Evolutionary conservation across 2,888 invertebrate species (phyloP), one percentile per base, ranked within the genome.

Genomic region (Oeneis ivallda): DNA sequence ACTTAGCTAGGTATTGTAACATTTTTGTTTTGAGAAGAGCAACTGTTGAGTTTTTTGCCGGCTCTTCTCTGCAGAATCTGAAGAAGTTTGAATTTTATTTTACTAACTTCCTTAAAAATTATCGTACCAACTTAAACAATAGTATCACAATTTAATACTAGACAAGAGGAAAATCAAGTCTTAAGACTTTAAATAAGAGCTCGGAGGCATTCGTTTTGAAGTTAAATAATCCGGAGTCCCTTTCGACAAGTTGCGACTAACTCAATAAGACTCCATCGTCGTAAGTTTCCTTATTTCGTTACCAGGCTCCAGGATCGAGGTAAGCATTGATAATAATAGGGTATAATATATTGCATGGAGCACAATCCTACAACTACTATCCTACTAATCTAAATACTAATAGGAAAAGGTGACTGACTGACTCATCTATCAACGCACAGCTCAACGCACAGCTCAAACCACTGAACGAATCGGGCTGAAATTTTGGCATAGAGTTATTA

Each of bases 161-260:
- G 66, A 62, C 63, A 57, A 66, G 52, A 63, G 52, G 11, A 63
- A 58, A 63, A 66, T 63, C 63, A 63, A 63, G 45, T 41, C 62
- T 52, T n/a, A 49, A 54, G 62, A 59, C 58, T 66, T 59, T 63
- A 58, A 59, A 59, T 49, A 58, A 54, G 63, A 41, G 59, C 63
- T 63, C 53, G 59, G 57, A 66, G 71, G 67, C 68, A 64, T 71
- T 69, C 61, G 66, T 70, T 71, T 75, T 70, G 68, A 75, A 78
- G 75, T 78, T 77, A 75, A 78, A 80, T 82, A 80, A 77, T 54
- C 66, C 58, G 57, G 26, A 74, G 76, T 76, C 75, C 72, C 72
- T 78, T 76, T 79, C 75, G 72, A 77, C 73, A 79, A 82, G 76
- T 84, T 80, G 73, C 68, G 74, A 81, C 80, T 81, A 84, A 83